Base-by-base conservation (phyloP, 2,113 vertebrate genomes). In the Nanger granti region DNA sequence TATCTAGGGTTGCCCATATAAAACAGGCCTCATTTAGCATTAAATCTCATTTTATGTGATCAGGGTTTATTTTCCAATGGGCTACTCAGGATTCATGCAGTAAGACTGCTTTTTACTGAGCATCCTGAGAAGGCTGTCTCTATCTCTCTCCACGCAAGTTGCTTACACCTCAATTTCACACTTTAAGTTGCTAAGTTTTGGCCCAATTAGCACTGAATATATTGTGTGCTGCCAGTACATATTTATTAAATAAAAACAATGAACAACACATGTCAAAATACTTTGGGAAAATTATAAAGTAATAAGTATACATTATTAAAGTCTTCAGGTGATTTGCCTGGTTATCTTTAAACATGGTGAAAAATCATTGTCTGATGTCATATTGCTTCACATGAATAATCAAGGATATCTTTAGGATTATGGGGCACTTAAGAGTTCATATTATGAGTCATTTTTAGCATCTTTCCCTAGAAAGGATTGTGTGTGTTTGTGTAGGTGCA, bases 1-100 rank as follows among this genome's bases (percentile, higher is more conserved):
- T 95, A 97, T 97, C 95, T 95, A 69, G 62, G 37, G 79, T 60
- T 88, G 84, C 83, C 60, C 96, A 69, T 84, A 96, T 92, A 93
- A 97, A 97, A 93, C 44, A 89, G 89, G 87, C 47, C 89, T 84
- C 79, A 95, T 93, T 95, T 96, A 92, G 83, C 92, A 97, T 97
- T 97, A 98, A 98, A 98, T 97, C 93, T 97, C 92, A 90, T 82
- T 97, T 96, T 95, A 97, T 89, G 84, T 87, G 95, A 91, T 95
- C 52, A 29, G 24, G n/a, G 60, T 87, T 96, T 96, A 87, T 96
- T 94, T 97, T 97, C 95, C 97, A 96, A 95, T 95, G 87, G 79
- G 80, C 83, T 66, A 97, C 92, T 97, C 93, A 96, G 57, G 69
- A 96, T 87, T 97, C 91, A 92, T 41, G n/a, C 28, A 26, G 1